Conservation (phyloP, 64 coral and sea anemone genomes). For the Stichodactyla mertensii region DNA sequence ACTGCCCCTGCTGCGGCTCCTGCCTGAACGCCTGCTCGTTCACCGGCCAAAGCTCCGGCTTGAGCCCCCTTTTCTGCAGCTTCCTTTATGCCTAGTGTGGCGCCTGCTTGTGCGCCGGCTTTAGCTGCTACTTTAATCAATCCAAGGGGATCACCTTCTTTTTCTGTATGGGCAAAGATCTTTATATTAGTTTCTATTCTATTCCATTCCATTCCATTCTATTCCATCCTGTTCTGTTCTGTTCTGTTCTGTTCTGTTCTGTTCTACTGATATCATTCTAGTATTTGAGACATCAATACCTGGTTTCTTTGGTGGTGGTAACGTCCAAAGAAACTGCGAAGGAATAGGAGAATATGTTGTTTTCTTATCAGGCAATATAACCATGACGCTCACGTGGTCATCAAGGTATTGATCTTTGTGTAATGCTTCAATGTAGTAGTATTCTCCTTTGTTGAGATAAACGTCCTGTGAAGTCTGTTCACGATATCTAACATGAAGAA, state of each 20-base stretch:
- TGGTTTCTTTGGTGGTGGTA: slow-evolving; percentile 15
- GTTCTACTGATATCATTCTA: neutral
- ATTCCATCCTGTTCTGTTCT: too few relatives aligned
- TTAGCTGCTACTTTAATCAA: slow-evolving; percentile 45
- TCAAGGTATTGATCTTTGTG: slow-evolving; percentile 88
- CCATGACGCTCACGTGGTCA: slow-evolving; percentile 57
- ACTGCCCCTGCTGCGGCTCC: slow-evolving; percentile 40
- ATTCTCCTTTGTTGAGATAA: slow-evolving; percentile 46
- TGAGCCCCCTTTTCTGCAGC: slow-evolving; percentile 35
- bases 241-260: neutral
- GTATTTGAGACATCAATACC: neutral
- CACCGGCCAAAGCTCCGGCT: slow-evolving; percentile 49
- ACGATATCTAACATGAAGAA: slow-evolving; percentile 44
- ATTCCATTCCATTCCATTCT: too few relatives aligned
- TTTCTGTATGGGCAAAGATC: neutral
- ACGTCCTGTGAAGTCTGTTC: slow-evolving; percentile 71
- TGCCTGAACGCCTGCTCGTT: slow-evolving; percentile 27
- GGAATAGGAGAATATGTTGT: slow-evolving; percentile 48
- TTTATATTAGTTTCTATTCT: too few relatives aligned
- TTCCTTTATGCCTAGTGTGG: slow-evolving; percentile 32
- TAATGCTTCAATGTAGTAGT: slow-evolving; percentile 79
- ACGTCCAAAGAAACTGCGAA: slow-evolving; percentile 63
- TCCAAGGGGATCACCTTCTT: neutral
- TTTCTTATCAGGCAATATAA: slow-evolving; percentile 55
- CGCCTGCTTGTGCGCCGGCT: slow-evolving; percentile 51